These are phyloP conservation scores for Sphaerodactylus townsendi DNA, from an alignment of 2,113 vertebrate species.

Conservation along the genomic window DNA sequence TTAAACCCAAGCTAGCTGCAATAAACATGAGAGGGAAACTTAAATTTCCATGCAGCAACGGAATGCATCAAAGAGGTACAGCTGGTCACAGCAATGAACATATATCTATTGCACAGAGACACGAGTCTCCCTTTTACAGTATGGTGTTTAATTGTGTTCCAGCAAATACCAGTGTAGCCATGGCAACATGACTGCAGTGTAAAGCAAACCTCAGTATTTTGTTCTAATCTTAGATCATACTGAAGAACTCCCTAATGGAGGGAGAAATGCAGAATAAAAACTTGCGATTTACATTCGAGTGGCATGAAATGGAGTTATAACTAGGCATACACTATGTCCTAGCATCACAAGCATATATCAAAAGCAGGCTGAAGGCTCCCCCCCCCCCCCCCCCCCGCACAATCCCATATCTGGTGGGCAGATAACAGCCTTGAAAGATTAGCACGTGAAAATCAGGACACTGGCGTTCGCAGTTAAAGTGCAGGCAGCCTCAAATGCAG, in stretches of 20 bases:
- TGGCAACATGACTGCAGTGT: conserved; percentile 18
- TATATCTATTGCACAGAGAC: too few relatives aligned
- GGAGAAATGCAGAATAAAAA: conserved; percentile 21
- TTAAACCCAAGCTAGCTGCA: background rate
- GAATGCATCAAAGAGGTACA: background rate
- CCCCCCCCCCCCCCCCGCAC: too few relatives aligned
- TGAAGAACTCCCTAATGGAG: background rate
- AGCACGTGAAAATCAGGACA: conserved; percentile 5
- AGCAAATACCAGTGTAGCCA: conserved; percentile 1
- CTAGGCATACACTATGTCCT: background rate
- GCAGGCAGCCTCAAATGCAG: conserved; percentile 30
- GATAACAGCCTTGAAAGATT: conserved; percentile 13
- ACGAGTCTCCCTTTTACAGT: background rate
- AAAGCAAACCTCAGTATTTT: conserved; percentile 38
- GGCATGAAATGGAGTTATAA: conserved; percentile 34
- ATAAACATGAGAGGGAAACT: background rate
- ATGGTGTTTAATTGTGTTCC: background rate
- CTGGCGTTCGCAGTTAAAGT: conserved; percentile 35
- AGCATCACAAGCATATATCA: conserved; percentile 4
- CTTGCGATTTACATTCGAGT: conserved; percentile 14
- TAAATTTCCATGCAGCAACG: background rate
- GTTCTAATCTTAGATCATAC: conserved; percentile 35
- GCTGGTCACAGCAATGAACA: background rate
- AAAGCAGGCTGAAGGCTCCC: background rate
- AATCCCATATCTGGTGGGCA: conserved; percentile 6